These are phyloP conservation scores for Halichondria panicea DNA, from an alignment of 37 sponge, comb jelly and placozoan species.

Conservation along the genomic window DNA sequence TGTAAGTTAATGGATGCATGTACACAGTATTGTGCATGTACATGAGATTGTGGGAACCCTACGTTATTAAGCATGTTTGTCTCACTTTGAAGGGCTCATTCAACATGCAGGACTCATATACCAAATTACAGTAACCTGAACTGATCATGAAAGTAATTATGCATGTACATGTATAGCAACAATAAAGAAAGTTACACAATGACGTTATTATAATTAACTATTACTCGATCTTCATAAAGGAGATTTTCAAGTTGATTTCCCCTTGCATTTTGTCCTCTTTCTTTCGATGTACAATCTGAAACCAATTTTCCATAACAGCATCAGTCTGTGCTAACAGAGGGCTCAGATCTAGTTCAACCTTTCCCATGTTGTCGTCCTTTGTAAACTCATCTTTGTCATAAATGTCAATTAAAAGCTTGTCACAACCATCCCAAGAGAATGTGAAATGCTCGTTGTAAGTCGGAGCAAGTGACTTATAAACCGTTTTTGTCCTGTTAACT, in stretches of 20 bases:
- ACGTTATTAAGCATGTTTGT: too few species aligned
- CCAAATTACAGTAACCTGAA: too few species aligned
- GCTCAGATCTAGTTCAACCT: constrained; percentile 35
- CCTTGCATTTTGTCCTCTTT: constrained; percentile 66
- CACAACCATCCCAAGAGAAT: constrained; percentile 84
- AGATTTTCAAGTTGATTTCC: constrained; percentile 43
- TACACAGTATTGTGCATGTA: too few species aligned
- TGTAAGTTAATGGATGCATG: too few species aligned
- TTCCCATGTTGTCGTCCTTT: constrained; percentile 83
- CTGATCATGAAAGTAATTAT: too few species aligned
- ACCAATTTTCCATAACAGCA: constrained; percentile 49
- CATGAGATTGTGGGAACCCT: too few species aligned
- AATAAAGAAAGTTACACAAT: too few species aligned
- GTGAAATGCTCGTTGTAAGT: constrained; percentile 75
- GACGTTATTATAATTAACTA: not conserved
- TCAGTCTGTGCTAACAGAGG: constrained; percentile 26
- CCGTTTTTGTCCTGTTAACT: constrained; percentile 59
- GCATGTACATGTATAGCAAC: too few species aligned
- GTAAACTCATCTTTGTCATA: constrained; percentile 76
- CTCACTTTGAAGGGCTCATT: too few species aligned
- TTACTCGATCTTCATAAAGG: constrained; percentile 49
- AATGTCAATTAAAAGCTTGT: constrained; percentile 56
- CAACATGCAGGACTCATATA: too few species aligned
- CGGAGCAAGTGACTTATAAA: constrained; percentile 61
- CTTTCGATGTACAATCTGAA: constrained; percentile 62